These are phyloP conservation scores for Sapajus apella DNA, from an alignment of 2,113 vertebrate species.

Conservation along the genomic window DNA sequence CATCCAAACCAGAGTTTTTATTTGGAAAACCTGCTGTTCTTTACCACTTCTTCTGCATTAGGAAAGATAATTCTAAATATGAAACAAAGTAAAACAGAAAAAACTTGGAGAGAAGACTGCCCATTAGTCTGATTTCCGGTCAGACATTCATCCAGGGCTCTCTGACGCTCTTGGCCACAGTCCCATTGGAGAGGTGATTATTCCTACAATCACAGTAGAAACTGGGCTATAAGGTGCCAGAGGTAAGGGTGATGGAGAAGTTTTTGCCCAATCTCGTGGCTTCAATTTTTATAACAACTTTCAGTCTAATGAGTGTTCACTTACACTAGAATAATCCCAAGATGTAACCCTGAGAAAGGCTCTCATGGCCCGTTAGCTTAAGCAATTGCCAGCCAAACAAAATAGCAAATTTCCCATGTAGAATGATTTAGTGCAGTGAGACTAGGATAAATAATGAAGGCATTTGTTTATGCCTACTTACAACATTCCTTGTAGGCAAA, in stretches of 20 bases:
- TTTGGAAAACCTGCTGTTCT: neutral
- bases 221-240: neutral
- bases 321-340: conserved; percentile 41
- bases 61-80: neutral
- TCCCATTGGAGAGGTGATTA: neutral
- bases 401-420: conserved; percentile 37
- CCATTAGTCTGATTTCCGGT: neutral
- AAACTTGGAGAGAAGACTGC: neutral
- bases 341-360: conserved; percentile 12
- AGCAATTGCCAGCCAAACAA: conserved; percentile 52
- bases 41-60: neutral
- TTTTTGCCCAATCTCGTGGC: neutral
- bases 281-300: conserved; percentile 10
- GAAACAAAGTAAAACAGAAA: neutral
- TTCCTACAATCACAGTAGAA: neutral
- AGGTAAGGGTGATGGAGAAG: neutral
- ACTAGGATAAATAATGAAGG: conserved; percentile 63
- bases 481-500: conserved; percentile 71
- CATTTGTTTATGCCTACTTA: conserved; percentile 69
- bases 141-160: neutral
- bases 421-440: conserved; percentile 22
- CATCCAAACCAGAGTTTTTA: neutral
- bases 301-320: conserved; percentile 4
- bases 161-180: neutral
- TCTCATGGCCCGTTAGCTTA: conserved; percentile 52